Conservation (phyloP, 2,888 invertebrate genomes). For the Dynastes tityus region DNA sequence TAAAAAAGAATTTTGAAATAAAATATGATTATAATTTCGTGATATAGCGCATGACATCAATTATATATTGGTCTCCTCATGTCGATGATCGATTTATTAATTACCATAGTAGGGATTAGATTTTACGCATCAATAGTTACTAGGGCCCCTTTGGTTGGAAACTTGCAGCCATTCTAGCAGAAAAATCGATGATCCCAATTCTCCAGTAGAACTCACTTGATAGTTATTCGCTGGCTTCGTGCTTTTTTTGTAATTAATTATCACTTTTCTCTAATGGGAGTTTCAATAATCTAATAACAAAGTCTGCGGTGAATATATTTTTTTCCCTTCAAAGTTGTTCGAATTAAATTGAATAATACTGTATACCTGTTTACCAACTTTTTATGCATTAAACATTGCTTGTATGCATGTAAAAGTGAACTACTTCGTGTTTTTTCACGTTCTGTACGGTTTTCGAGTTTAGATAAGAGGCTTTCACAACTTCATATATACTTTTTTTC, state of each 20-base stretch:
- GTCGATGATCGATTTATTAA: conserved; percentile 56
- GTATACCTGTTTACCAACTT: not conserved
- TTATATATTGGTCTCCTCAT: not conserved
- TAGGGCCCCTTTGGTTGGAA: conserved; percentile 53
- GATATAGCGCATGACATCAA: too few relatives aligned
- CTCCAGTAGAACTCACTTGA: conserved; percentile 49
- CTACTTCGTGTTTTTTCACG: not conserved
- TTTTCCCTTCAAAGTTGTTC: too few relatives aligned
- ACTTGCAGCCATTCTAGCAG: conserved; percentile 56
- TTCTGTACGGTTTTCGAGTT: not conserved
- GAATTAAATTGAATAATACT: not conserved
- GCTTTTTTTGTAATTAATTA: conserved; percentile 23
- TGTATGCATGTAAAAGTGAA: not conserved
- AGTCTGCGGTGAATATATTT: too few relatives aligned
- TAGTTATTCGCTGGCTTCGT: conserved; percentile 12
- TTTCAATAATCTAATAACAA: too few relatives aligned
- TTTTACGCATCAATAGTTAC: conserved; percentile 54
- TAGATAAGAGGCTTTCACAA: not conserved
- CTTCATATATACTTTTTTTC: not conserved
- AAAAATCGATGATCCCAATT: conserved; percentile 58
- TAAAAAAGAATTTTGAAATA: too few relatives aligned
- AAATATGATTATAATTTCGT: too few relatives aligned
- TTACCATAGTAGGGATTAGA: conserved; percentile 55
- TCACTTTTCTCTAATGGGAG: not conserved
- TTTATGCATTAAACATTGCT: not conserved